These are phyloP conservation scores for Caenorhabditis tropicalis DNA, from an alignment of 1,140 invertebrate species.

Conservation along the genomic window DNA sequence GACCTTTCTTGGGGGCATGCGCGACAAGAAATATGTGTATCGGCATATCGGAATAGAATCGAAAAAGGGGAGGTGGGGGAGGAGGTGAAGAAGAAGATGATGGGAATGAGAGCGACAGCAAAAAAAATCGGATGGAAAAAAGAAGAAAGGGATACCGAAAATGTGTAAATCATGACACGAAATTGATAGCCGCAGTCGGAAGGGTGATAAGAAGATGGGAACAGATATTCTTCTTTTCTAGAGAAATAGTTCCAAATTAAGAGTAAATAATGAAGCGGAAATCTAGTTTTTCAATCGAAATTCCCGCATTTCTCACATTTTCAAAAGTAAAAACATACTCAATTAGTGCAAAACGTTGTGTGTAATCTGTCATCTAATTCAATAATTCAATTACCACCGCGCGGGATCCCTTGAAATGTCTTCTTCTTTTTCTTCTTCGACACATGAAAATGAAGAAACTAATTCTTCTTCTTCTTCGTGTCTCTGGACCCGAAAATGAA, in stretches of 20 bases:
- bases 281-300: not conserved
- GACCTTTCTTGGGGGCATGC: no score
- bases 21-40: no score
- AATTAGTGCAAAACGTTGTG: not conserved
- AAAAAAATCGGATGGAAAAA: not conserved
- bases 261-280: not conserved
- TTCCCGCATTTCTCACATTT: no score
- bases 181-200: not conserved
- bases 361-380: constrained; percentile 25
- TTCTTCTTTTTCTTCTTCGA: no score
- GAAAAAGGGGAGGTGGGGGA: no score
- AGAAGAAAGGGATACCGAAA: not conserved
- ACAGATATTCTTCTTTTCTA: not conserved
- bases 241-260: no score
- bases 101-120: not conserved
- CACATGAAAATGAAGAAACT: no score
- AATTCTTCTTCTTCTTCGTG: not conserved
- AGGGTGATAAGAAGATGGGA: not conserved
- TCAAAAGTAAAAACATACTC: not conserved
- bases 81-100: not conserved
- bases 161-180: constrained; percentile 24
- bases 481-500: not conserved
- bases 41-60: no score
- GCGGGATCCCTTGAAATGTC: no score
- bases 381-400: constrained; percentile 22